Evolutionary conservation across 2,888 invertebrate genomes (phyloP).

Genomic region (Gastrophysa polygoni): DNA sequence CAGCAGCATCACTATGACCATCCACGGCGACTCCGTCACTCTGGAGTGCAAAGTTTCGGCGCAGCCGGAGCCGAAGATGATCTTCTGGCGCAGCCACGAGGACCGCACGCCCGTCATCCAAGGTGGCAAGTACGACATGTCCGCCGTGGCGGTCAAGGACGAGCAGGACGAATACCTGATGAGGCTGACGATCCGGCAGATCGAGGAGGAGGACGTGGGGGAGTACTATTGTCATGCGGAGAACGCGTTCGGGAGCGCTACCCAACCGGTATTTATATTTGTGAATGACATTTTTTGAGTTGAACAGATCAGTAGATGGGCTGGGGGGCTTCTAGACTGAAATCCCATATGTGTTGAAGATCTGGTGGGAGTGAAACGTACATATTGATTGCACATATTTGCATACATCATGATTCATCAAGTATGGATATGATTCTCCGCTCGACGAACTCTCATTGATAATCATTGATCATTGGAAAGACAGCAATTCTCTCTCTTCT

Average conservation of each 20-base stretch:
- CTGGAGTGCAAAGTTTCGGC: slow-evolving; percentile 80
- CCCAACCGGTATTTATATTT: slow-evolving; percentile 77
- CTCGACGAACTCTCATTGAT: no score
- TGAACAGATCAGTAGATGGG: no score
- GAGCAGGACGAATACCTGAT: slow-evolving; percentile 75
- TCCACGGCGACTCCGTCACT: slow-evolving; percentile 75
- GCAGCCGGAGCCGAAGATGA: slow-evolving; percentile 78
- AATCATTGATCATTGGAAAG: no score
- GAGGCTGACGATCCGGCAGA: slow-evolving; percentile 75
- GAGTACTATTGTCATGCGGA: slow-evolving; percentile 86
- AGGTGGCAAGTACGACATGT: slow-evolving; percentile 75
- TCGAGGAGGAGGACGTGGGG: slow-evolving; percentile 68
- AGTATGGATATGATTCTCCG: no score
- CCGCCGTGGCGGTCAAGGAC: slow-evolving; percentile 65
- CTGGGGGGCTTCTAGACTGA: no score
- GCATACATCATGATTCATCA: no score
- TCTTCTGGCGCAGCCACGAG: slow-evolving; percentile 81
- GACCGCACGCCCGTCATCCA: slow-evolving; percentile 77
- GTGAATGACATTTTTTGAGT: no score
- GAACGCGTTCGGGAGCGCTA: slow-evolving; percentile 77
- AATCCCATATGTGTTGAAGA: no score
- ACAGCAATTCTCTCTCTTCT: no score
- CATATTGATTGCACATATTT: no score
- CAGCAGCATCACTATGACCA: slow-evolving; percentile 78
- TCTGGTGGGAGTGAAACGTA: no score